These are phyloP conservation scores for Plumapathes pennacea DNA, from an alignment of 92 coral and sea anemone species.

Conservation along the genomic window DNA sequence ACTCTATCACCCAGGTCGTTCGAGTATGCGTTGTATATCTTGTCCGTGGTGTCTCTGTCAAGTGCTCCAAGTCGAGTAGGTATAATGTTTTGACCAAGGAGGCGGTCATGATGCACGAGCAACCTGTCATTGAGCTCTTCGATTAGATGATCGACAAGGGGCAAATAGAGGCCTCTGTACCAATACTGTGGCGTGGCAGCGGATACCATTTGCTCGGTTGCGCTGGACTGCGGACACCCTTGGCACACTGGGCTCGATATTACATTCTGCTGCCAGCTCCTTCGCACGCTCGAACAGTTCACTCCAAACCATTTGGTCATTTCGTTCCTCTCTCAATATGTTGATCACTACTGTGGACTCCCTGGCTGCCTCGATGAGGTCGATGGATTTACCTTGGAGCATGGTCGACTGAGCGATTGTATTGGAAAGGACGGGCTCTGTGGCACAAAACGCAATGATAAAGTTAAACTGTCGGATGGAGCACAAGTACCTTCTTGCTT, in stretches of 20 bases:
- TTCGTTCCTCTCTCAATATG: slow-evolving; percentile 48
- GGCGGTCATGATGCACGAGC: slow-evolving; percentile 1
- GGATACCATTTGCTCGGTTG: not conserved
- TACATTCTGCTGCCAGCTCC: slow-evolving; percentile 64
- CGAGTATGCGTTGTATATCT: slow-evolving; percentile 3
- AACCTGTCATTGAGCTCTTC: slow-evolving; percentile 12
- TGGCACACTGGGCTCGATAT: slow-evolving; percentile 30
- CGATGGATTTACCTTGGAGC: slow-evolving; percentile 58
- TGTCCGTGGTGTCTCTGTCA: not conserved
- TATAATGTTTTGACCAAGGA: slow-evolving; percentile 11
- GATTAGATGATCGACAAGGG: slow-evolving; percentile 8
- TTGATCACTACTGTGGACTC: slow-evolving; percentile 54
- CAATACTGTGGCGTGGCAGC: slow-evolving; percentile 6
- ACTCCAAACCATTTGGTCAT: slow-evolving; percentile 53
- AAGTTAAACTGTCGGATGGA: slow-evolving; percentile 64
- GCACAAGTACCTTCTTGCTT: slow-evolving; percentile 70
- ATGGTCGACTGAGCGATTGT: slow-evolving; percentile 51
- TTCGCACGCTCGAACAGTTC: slow-evolving; percentile 58
- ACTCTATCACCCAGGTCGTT: not conserved
- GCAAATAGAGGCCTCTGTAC: slow-evolving; percentile 14
- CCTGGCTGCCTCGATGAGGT: slow-evolving; percentile 52
- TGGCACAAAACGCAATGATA: slow-evolving; percentile 66
- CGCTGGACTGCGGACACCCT: slow-evolving; percentile 3
- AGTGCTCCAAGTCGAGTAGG: slow-evolving; percentile 2
- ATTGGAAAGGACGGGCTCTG: slow-evolving; percentile 60